Evolutionary conservation across 2,888 invertebrate genomes (phyloP).

Genomic region (Temnothorax rugatulus): DNA sequence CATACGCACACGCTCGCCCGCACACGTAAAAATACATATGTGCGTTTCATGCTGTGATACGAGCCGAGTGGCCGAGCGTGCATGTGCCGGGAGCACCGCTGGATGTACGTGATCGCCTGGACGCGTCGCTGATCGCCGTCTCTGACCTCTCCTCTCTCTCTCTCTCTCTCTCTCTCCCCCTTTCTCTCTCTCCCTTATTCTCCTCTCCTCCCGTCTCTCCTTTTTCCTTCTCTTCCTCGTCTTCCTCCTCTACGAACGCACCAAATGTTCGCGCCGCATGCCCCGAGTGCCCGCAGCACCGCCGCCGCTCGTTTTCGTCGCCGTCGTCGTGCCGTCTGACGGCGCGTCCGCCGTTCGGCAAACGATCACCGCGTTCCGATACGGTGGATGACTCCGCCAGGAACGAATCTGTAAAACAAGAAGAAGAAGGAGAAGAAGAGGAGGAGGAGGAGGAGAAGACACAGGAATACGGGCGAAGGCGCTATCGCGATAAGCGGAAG

Average conservation of each 20-base stretch:
- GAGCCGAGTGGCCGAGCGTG: conserved; percentile 66
- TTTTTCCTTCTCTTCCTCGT: not conserved
- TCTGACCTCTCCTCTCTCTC: conserved; percentile 52
- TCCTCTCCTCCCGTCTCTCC: not conserved
- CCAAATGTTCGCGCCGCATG: conserved; percentile 66
- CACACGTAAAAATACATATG: not conserved
- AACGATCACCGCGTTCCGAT: conserved; percentile 60
- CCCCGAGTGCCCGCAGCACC: conserved; percentile 58
- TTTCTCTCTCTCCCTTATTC: conserved; percentile 26
- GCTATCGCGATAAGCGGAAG: not conserved
- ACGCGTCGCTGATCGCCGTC: conserved; percentile 65
- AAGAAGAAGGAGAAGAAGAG: conserved; percentile 44
- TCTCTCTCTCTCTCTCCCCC: not conserved
- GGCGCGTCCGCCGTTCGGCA: conserved; percentile 56
- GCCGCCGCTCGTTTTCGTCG: conserved; percentile 59
- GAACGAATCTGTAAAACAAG: conserved; percentile 64
- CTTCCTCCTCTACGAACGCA: conserved; percentile 58
- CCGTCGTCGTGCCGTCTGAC: conserved; percentile 69
- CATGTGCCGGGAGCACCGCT: conserved; percentile 62
- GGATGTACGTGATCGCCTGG: conserved; percentile 58
- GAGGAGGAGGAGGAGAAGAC: conserved; percentile 42
- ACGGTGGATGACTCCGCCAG: conserved; percentile 70
- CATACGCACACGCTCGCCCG: not conserved
- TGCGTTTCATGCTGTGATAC: conserved; percentile 23
- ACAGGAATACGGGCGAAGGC: not conserved